These are phyloP conservation scores for Drymodes brunneopygia DNA, from an alignment of 2,113 vertebrate genomes.

Conservation along the genomic window DNA sequence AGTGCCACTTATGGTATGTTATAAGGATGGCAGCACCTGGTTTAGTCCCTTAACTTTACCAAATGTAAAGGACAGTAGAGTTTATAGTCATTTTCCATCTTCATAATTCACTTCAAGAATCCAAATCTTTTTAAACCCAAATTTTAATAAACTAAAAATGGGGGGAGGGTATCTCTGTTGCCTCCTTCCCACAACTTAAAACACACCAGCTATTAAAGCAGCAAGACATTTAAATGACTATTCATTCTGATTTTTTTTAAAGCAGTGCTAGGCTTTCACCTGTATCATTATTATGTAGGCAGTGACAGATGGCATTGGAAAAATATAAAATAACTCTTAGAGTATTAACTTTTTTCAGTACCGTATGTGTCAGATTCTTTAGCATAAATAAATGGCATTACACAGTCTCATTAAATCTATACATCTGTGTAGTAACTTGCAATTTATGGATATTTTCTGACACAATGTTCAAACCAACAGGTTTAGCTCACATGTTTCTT, in stretches of 20 bases:
- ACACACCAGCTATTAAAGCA: constrained; percentile 53
- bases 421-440: constrained; percentile 70
- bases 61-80: neutral
- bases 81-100: neutral
- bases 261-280: constrained; percentile 51
- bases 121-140: neutral
- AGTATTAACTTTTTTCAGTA: constrained; percentile 68
- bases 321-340: constrained; percentile 64
- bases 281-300: constrained; percentile 66
- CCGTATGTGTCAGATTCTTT: constrained; percentile 65
- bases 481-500: constrained; percentile 70
- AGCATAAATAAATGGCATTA: constrained; percentile 71
- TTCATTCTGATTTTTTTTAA: constrained; percentile 25
- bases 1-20: neutral
- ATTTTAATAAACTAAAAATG: neutral
- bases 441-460: constrained; percentile 70
- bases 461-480: constrained; percentile 69
- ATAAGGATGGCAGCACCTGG: neutral
- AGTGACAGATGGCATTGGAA: constrained; percentile 67
- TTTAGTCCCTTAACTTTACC: neutral
- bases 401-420: constrained; percentile 73
- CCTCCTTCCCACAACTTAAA: constrained; percentile 34
- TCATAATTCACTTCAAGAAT: neutral
- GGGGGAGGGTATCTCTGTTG: constrained; percentile 2
- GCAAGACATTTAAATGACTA: constrained; percentile 63